These are phyloP conservation scores for Eurytoma adleriae DNA, from an alignment of 2,888 invertebrate genomes.

Conservation along the genomic window DNA sequence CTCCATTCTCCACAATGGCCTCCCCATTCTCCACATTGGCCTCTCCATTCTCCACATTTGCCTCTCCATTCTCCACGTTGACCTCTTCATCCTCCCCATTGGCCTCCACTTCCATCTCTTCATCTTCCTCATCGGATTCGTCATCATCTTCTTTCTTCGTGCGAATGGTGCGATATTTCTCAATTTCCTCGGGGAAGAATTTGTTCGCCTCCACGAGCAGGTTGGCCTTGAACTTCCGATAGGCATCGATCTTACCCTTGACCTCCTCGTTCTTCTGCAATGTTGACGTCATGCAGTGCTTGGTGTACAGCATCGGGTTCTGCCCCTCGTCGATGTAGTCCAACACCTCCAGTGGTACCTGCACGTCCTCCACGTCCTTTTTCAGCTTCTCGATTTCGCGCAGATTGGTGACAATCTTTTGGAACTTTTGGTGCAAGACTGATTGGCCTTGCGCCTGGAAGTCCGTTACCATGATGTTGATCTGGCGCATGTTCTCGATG, in stretches of 20 bases:
- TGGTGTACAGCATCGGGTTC: slow-evolving; percentile 26
- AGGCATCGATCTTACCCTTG: slow-evolving; percentile 25
- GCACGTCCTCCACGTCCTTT: slow-evolving; percentile 7
- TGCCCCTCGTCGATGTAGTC: slow-evolving; percentile 12
- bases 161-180: slow-evolving; percentile 7
- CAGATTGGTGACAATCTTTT: slow-evolving; percentile 11
- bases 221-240: slow-evolving; percentile 17
- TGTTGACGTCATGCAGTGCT: not conserved
- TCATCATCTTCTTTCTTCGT: not conserved
- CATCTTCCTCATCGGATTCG: not conserved
- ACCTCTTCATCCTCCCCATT: too few species aligned
- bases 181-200: slow-evolving; percentile 5
- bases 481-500: slow-evolving; percentile 39
- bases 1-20: too few species aligned
- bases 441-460: slow-evolving; percentile 15
- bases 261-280: slow-evolving; percentile 18
- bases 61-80: too few species aligned
- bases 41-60: too few species aligned
- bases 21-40: too few species aligned
- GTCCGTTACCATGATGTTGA: slow-evolving; percentile 26
- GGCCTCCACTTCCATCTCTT: not conserved
- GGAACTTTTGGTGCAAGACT: slow-evolving; percentile 17
- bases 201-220: not conserved
- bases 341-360: slow-evolving; percentile 29
- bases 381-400: slow-evolving; percentile 15